phyloP scores from a whole-genome alignment of 2,113 vertebrate species.

The Helogale parvula region DNA sequence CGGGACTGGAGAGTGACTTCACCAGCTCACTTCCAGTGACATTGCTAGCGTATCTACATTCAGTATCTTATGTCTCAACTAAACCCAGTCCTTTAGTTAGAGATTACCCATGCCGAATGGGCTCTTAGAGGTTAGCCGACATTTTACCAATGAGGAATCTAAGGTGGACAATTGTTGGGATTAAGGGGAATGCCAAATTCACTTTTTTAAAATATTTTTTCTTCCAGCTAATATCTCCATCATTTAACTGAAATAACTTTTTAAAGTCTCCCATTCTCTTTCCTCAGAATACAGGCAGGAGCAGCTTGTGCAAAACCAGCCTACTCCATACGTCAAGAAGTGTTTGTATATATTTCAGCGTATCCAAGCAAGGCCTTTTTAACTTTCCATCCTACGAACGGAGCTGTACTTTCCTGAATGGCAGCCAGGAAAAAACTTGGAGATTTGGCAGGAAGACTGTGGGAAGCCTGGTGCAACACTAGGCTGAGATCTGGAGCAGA shows the following conservation, averaged over 20 bases:
- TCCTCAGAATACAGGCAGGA: slow-evolving; percentile 76
- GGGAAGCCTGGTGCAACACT: slow-evolving; percentile 91
- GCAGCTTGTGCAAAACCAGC: slow-evolving; percentile 84
- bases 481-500: slow-evolving; percentile 85
- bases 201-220: background rate
- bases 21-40: background rate
- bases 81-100: background rate
- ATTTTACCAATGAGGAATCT: background rate
- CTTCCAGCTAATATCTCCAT: slow-evolving; percentile 54
- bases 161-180: background rate
- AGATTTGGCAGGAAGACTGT: slow-evolving; percentile 92
- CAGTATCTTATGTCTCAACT: background rate
- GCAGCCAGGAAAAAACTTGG: slow-evolving; percentile 97
- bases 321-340: slow-evolving; percentile 83
- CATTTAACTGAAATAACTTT: slow-evolving; percentile 32
- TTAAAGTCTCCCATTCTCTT: slow-evolving; percentile 70
- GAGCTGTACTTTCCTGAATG: slow-evolving; percentile 98
- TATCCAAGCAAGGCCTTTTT: slow-evolving; percentile 95
- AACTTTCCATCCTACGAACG: slow-evolving; percentile 94
- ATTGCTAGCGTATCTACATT: background rate
- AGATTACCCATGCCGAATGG: background rate
- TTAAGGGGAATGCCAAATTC: background rate
- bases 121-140: background rate
- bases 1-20: background rate
- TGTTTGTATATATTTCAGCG: slow-evolving; percentile 93